These are phyloP conservation scores for Brenthis ino DNA, from an alignment of 2,888 invertebrate species.

Conservation along the genomic window DNA sequence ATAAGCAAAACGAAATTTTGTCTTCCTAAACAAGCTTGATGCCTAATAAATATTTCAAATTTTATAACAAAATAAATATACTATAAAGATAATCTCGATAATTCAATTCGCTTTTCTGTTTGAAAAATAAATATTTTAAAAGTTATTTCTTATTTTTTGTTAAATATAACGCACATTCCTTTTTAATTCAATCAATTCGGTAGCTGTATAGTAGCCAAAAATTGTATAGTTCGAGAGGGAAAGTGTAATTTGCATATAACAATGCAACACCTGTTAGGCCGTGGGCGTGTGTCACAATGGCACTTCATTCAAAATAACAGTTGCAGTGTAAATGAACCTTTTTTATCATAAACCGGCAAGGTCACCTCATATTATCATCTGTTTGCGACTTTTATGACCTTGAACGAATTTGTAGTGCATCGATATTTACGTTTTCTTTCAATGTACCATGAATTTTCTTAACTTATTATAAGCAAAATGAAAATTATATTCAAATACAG, in stretches of 20 bases:
- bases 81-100: no score
- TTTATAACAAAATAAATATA: no score
- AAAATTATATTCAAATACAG: no score
- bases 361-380: slow-evolving; percentile 69
- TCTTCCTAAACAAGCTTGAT: no score
- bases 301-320: slow-evolving; percentile 68
- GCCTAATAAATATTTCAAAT: no score
- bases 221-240: slow-evolving; percentile 69
- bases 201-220: slow-evolving; percentile 57
- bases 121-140: not conserved
- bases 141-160: not conserved
- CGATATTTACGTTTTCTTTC: not conserved
- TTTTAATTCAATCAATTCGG: slow-evolving; percentile 29
- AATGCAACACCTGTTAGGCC: slow-evolving; percentile 77
- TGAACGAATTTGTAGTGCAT: slow-evolving; percentile 18
- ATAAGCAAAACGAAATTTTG: no score
- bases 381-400: slow-evolving; percentile 41
- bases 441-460: not conserved
- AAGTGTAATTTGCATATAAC: slow-evolving; percentile 81
- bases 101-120: no score
- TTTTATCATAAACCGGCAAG: slow-evolving; percentile 75
- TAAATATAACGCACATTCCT: slow-evolving; percentile 15
- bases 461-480: no score
- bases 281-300: slow-evolving; percentile 74
- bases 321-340: slow-evolving; percentile 81